Conservation (phyloP, 2,888 invertebrate genomes). For the Esperia sulphurella region DNA sequence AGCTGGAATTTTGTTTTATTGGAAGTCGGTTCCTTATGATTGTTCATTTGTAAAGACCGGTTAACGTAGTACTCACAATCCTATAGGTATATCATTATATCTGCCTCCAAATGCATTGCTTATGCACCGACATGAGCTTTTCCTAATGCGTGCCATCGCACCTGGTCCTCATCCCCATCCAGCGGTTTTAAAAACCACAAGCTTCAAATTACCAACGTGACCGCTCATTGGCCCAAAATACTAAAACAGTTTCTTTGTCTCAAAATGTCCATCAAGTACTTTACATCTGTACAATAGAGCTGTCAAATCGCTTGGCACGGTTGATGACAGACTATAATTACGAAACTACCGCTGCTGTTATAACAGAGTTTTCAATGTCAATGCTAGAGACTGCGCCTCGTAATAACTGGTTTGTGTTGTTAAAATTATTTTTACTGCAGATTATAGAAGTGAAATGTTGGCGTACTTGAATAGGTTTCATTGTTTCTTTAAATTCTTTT, state of each 20-base stretch:
- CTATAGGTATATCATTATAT: too few species aligned
- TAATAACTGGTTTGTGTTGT: conserved; percentile 11
- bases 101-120: too few species aligned
- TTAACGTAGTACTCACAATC: not conserved
- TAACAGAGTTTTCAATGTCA: conserved; percentile 47
- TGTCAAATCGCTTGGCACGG: conserved; percentile 40
- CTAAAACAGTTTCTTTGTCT: conserved; percentile 3
- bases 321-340: conserved; percentile 55
- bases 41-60: not conserved
- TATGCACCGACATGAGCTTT: too few species aligned
- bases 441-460: not conserved
- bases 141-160: too few species aligned
- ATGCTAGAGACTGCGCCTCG: conserved; percentile 27
- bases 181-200: too few species aligned
- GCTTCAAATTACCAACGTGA: too few species aligned
- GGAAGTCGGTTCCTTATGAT: not conserved
- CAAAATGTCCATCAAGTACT: conserved; percentile 1
- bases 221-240: not conserved
- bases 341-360: conserved; percentile 39
- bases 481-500: too few species aligned
- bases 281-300: conserved; percentile 29
- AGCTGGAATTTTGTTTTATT: not conserved
- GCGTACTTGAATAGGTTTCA: not conserved
- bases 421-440: conserved; percentile 8
- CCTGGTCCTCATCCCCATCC: too few species aligned